phyloP scores from a whole-genome alignment of 2,797 vertebrate species.

The Mallotus villosus region DNA sequence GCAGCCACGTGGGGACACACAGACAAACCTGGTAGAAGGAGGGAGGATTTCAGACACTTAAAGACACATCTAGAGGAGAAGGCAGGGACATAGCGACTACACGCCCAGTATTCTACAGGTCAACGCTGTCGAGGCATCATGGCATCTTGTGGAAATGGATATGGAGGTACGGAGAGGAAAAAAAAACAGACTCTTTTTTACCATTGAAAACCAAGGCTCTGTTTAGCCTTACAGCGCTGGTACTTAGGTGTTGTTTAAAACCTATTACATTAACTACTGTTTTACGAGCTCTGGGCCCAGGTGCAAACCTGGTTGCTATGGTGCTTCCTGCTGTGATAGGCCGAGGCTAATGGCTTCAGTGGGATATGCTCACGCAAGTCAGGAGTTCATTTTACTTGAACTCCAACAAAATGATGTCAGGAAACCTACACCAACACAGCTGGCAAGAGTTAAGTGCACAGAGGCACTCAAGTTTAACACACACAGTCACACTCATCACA shows the following conservation, averaged over 20 bases:
- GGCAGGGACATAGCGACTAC: background rate
- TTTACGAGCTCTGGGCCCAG: constrained; percentile 56
- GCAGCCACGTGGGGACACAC: background rate
- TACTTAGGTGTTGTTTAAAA: constrained; percentile 52
- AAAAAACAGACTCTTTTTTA: constrained; percentile 24
- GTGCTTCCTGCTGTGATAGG: constrained; percentile 24
- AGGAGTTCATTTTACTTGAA: constrained; percentile 29
- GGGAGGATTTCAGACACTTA: background rate
- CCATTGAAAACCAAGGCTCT: constrained; percentile 38
- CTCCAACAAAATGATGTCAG: constrained; percentile 36
- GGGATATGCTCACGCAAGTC: background rate
- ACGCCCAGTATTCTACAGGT: background rate
- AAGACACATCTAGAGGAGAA: background rate
- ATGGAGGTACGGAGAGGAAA: background rate
- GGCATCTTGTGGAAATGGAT: too few species aligned
- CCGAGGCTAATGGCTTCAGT: constrained; percentile 25
- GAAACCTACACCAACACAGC: constrained; percentile 54
- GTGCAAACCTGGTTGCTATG: constrained; percentile 49
- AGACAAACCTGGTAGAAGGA: background rate
- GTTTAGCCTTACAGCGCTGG: constrained; percentile 38
- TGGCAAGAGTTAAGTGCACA: constrained; percentile 45
- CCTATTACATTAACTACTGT: constrained; percentile 48
- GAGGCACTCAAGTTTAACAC: constrained; percentile 24
- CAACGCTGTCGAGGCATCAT: background rate
- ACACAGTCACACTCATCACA: too few species aligned